These are phyloP conservation scores for Diploptera punctata DNA, from an alignment of 2,888 invertebrate genomes.

Conservation along the genomic window DNA sequence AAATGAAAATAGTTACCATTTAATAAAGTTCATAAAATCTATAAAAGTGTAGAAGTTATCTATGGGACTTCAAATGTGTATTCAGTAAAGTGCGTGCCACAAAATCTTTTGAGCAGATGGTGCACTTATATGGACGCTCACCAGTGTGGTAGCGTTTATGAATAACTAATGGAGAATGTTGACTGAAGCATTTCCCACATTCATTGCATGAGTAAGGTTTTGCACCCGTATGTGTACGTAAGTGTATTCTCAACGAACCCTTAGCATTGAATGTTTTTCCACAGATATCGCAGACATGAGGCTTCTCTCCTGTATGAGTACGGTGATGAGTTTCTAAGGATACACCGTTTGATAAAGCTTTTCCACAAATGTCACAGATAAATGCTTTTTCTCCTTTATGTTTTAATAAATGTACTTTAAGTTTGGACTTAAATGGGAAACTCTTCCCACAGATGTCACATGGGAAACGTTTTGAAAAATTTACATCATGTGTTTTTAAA, in stretches of 20 bases:
- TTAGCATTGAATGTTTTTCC: slow-evolving; percentile 47
- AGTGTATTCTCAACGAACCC: slow-evolving; percentile 61
- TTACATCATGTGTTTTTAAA: slow-evolving; percentile 37
- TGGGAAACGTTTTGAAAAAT: slow-evolving; percentile 39
- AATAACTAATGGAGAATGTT: slow-evolving; percentile 59
- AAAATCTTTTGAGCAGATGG: slow-evolving; percentile 56
- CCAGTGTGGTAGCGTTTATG: slow-evolving; percentile 59
- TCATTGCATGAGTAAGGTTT: slow-evolving; percentile 59
- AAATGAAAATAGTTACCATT: too few relatives aligned
- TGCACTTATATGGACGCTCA: slow-evolving; percentile 33
- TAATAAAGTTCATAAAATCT: too few relatives aligned
- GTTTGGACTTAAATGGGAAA: slow-evolving; percentile 3
- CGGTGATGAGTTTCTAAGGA: slow-evolving; percentile 67
- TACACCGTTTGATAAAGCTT: slow-evolving; percentile 54
- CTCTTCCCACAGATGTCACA: slow-evolving; percentile 27
- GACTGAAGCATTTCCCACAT: slow-evolving; percentile 60
- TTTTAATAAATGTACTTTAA: background rate
- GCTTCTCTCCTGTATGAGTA: slow-evolving; percentile 68
- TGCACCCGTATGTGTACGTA: slow-evolving; percentile 59
- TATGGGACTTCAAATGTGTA: slow-evolving; percentile 53
- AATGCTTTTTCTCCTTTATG: slow-evolving; percentile 56
- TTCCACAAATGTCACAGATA: slow-evolving; percentile 37
- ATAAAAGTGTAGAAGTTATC: background rate
- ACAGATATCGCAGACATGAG: slow-evolving; percentile 62
- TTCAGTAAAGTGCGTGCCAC: slow-evolving; percentile 40